These are phyloP conservation scores for Oncorhynchus keta DNA, from an alignment of 2,113 vertebrate species.

Conservation along the genomic window DNA sequence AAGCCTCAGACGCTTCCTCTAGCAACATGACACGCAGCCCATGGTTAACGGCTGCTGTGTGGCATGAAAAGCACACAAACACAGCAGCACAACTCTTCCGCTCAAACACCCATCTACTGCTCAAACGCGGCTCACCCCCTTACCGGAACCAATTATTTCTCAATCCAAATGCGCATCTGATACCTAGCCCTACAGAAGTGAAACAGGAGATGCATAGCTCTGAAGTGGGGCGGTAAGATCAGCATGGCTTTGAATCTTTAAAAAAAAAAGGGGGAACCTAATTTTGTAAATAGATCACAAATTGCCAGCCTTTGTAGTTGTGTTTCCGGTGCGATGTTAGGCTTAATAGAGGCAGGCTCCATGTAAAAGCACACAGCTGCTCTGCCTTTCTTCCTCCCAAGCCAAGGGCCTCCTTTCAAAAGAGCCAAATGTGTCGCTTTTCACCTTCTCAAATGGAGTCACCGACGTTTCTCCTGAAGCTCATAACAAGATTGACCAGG, in stretches of 20 bases:
- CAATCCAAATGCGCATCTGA: slow-evolving; percentile 55
- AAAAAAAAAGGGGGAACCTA: slow-evolving; percentile 24
- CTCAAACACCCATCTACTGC: slow-evolving; percentile 38
- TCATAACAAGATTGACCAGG: slow-evolving; percentile 53
- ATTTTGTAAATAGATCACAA: slow-evolving; percentile 51
- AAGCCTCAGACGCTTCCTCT: too few relatives aligned
- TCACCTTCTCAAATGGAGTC: slow-evolving; percentile 47
- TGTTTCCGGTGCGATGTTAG: slow-evolving; percentile 42
- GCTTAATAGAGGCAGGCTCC: slow-evolving; percentile 36
- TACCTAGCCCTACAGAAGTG: slow-evolving; percentile 35
- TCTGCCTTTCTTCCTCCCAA: slow-evolving; percentile 47
- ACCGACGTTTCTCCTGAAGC: slow-evolving; percentile 38
- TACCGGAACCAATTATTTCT: slow-evolving; percentile 65
- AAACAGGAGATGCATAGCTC: slow-evolving; percentile 26
- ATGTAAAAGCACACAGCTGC: slow-evolving; percentile 50
- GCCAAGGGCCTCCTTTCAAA: slow-evolving; percentile 52
- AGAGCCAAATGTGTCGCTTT: slow-evolving; percentile 50
- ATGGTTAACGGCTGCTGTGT: too few relatives aligned
- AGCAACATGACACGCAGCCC: too few relatives aligned
- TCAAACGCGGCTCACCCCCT: slow-evolving; percentile 52
- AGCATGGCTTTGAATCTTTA: slow-evolving; percentile 26
- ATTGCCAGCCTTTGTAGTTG: slow-evolving; percentile 51
- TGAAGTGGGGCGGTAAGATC: slow-evolving; percentile 34
- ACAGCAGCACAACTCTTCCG: too few relatives aligned
- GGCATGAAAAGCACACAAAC: too few relatives aligned